A percentile compares a stretch with the other conserved stretches of the same genome.
phyloP scores from a whole-genome alignment of 2,888 invertebrate species.

The Leptura quadrifasciata region DNA sequence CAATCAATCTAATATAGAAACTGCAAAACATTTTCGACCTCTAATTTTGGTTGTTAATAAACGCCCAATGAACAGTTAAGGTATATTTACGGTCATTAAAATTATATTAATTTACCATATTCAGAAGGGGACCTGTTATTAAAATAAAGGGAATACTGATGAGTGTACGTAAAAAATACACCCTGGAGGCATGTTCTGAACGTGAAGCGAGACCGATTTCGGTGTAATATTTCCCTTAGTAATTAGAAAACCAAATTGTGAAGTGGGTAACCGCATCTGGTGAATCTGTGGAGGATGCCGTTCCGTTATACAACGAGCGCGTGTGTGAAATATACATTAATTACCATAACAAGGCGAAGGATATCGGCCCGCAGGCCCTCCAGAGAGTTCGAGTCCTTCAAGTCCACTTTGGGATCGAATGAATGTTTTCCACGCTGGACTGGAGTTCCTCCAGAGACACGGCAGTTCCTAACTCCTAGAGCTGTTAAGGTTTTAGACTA shows the following conservation, averaged over 20 bases:
- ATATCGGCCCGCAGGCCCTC: constrained; percentile 57
- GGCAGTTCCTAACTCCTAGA: constrained; percentile 34
- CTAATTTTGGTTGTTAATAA: neutral
- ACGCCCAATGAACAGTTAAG: neutral
- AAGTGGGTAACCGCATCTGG: constrained; percentile 62
- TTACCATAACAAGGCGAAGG: constrained; percentile 66
- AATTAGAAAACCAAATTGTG: constrained; percentile 64
- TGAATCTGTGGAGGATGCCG: constrained; percentile 56
- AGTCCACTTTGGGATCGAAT: constrained; percentile 59
- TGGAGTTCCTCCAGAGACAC: constrained; percentile 49
- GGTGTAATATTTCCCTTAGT: constrained; percentile 37
- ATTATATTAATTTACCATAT: constrained; percentile 4
- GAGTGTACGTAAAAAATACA: neutral
- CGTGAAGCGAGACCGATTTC: constrained; percentile 22
- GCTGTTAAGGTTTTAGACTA: constrained; percentile 13
- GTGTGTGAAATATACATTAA: constrained; percentile 65
- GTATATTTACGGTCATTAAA: neutral
- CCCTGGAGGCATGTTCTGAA: constrained; percentile 18
- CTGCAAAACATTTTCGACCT: too few species aligned
- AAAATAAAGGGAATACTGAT: constrained; percentile 18
- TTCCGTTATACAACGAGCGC: constrained; percentile 43
- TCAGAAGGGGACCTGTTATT: neutral
- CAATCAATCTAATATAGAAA: too few species aligned
- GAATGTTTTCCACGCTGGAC: constrained; percentile 46
- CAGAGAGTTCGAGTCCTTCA: constrained; percentile 56